These are phyloP conservation scores for Lypha dubia DNA, from an alignment of 2,888 invertebrate species.

Conservation along the genomic window DNA sequence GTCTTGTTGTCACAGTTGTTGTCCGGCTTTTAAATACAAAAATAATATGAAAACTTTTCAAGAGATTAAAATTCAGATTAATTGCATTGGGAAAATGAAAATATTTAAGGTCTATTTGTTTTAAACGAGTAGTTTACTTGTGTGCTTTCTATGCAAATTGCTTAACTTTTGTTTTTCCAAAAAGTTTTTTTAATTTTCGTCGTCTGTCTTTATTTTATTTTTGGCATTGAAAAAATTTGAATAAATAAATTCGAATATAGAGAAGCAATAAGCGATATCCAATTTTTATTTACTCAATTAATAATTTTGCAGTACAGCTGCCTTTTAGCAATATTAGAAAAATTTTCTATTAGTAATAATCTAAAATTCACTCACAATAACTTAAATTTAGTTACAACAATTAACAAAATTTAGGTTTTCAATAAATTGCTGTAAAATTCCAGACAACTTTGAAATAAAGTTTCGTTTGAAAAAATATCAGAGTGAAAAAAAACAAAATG, in stretches of 20 bases:
- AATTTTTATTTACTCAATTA: too few species aligned
- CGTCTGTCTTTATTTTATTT: constrained; percentile 30
- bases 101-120: constrained; percentile 37
- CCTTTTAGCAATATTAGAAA: too few species aligned
- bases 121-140: constrained; percentile 4
- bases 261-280: too few species aligned
- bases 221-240: constrained; percentile 23
- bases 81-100: constrained; percentile 67
- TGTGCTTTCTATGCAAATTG: constrained; percentile 1
- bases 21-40: constrained; percentile 18
- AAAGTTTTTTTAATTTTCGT: constrained; percentile 22
- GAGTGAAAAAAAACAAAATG: constrained; percentile 42
- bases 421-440: constrained; percentile 37
- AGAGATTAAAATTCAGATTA: constrained; percentile 71
- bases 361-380: background rate
- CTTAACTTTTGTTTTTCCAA: constrained; percentile 13
- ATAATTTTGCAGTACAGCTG: too few species aligned
- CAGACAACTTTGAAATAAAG: constrained; percentile 48
- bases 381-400: background rate
- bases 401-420: background rate
- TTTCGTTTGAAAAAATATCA: constrained; percentile 47
- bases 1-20: constrained; percentile 66
- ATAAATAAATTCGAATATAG: constrained; percentile 2
- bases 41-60: constrained; percentile 25
- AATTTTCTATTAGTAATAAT: background rate